Evolutionary conservation across 2,797 vertebrate species (phyloP).

Genomic region (Cyprinella venusta): DNA sequence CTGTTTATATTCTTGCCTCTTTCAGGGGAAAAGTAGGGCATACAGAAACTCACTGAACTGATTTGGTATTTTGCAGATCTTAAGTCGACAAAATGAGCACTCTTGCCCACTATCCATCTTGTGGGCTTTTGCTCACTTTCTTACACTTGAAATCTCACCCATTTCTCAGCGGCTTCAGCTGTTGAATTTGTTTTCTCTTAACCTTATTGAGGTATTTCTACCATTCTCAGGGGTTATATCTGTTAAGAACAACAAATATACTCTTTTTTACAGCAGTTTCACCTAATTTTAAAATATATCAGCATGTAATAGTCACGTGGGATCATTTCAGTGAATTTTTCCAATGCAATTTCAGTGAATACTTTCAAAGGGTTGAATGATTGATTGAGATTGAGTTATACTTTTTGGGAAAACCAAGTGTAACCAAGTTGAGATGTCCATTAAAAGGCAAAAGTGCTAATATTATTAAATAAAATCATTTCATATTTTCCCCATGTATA

Average conservation of each 20-base stretch:
- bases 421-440: neutral
- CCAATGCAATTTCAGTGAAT: neutral
- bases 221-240: neutral
- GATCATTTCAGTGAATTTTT: neutral
- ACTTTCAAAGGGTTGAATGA: neutral
- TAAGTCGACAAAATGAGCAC: conserved; percentile 66
- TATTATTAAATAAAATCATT: neutral
- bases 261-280: neutral
- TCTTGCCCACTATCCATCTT: conserved; percentile 38
- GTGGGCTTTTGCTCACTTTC: neutral
- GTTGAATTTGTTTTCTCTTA: neutral
- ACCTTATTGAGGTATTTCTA: neutral
- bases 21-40: conserved; percentile 74
- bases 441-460: neutral
- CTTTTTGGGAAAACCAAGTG: neutral
- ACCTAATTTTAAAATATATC: neutral
- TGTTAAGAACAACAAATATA: neutral
- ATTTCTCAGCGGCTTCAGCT: conserved; percentile 16
- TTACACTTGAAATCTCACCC: neutral
- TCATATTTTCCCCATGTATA: neutral
- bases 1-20: conserved; percentile 62
- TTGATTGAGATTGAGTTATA: neutral
- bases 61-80: conserved; percentile 76
- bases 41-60: conserved; percentile 78
- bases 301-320: neutral